Percentiles rank a stretch among this genome's conserved stretches.
Conservation (phyloP, 2,888 invertebrate species). For the Drosophila mettleri region DNA sequence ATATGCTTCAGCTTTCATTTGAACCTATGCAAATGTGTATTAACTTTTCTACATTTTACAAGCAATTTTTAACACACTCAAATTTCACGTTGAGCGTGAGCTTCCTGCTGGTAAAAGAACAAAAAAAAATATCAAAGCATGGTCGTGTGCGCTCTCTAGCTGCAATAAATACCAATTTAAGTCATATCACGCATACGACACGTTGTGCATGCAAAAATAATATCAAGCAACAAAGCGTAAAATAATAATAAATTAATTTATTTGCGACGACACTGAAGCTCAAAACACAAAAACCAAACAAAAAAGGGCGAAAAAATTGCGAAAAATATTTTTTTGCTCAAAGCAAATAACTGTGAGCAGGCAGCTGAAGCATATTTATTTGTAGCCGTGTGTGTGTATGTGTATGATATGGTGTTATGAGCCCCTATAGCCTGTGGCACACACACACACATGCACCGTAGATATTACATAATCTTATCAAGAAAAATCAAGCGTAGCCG, state of each 20-base stretch:
- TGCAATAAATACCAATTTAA: conserved; percentile 69
- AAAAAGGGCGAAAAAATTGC: conserved; percentile 26
- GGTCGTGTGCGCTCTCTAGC: conserved; percentile 18
- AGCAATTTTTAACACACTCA: conserved; percentile 4
- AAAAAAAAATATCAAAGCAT: not conserved
- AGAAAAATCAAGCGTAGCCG: conserved; percentile 67
- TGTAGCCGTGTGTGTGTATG: conserved; percentile 12
- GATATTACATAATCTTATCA: conserved; percentile 73
- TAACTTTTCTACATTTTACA: conserved; percentile 8
- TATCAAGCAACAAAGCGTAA: conserved; percentile 46
- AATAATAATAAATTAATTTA: conserved; percentile 79
- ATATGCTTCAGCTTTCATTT: not conserved
- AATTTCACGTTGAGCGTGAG: not conserved
- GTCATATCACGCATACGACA: conserved; percentile 71
- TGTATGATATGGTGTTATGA: conserved; percentile 35
- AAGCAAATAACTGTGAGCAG: conserved; percentile 40
- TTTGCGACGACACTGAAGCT: conserved; percentile 56
- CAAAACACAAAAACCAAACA: conserved; percentile 17
- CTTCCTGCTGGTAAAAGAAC: conserved; percentile 4
- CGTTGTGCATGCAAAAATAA: conserved; percentile 65
- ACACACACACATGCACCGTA: conserved; percentile 23
- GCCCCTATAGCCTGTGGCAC: conserved; percentile 56
- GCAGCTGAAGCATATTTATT: conserved; percentile 61
- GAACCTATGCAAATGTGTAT: not conserved
- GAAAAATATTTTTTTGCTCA: conserved; percentile 50